These are phyloP conservation scores for Hydrozoanthus tunicans DNA, from an alignment of 64 coral and sea anemone species.

Conservation along the genomic window DNA sequence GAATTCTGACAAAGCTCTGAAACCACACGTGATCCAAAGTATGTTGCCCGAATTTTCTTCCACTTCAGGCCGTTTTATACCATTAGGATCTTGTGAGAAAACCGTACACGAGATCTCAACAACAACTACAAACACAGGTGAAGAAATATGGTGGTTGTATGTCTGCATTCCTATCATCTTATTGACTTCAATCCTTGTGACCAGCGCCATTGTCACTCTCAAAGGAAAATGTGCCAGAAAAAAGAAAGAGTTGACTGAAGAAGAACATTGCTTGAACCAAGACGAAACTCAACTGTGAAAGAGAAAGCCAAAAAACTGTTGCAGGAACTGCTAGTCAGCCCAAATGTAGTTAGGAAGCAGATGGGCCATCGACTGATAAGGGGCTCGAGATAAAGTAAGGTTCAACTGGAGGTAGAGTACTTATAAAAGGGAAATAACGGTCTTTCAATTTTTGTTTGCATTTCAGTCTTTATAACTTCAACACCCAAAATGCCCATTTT, in stretches of 20 bases:
- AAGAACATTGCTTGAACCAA: background rate
- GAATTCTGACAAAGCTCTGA: background rate
- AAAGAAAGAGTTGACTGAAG: constrained; percentile 8
- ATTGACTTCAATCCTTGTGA: background rate
- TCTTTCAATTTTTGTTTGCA: too few relatives aligned
- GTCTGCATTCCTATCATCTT: constrained; percentile 10
- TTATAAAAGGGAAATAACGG: too few relatives aligned
- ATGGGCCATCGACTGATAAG: too few relatives aligned
- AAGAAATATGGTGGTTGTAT: constrained; percentile 48
- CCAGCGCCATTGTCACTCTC: background rate
- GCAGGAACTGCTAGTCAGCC: background rate
- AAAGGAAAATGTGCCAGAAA: constrained; percentile 11
- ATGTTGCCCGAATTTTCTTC: background rate
- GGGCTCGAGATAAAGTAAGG: too few relatives aligned
- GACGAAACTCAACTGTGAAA: background rate
- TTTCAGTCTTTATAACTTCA: too few relatives aligned
- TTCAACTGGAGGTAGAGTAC: too few relatives aligned
- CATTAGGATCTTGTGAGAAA: background rate
- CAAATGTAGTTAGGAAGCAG: background rate
- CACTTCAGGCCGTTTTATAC: background rate
- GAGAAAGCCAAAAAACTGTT: background rate
- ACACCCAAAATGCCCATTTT: too few relatives aligned
- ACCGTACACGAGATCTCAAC: background rate
- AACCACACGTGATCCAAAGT: background rate
- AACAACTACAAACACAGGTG: background rate